Evolutionary conservation across 2,113 vertebrate species (phyloP).

Genomic region (Gallinago media): DNA sequence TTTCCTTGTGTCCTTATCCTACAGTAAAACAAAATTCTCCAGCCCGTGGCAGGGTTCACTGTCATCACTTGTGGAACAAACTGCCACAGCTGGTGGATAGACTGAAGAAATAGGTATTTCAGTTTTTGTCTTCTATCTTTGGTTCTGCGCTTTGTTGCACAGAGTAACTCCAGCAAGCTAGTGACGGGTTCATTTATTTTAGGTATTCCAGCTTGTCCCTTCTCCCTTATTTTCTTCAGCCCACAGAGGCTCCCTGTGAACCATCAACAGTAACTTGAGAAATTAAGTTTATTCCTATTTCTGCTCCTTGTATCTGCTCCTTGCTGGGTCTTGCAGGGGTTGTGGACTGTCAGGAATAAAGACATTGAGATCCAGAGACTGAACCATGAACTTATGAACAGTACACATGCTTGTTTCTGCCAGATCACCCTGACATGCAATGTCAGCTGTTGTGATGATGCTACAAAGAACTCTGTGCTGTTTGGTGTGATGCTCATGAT

Average conservation of each 20-base stretch:
- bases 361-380: not conserved
- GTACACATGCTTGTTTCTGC: not conserved
- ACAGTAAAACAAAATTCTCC: not conserved
- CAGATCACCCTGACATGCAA: rapidly evolving
- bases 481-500: not conserved
- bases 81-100: not conserved
- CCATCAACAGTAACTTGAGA: not conserved
- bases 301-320: not conserved
- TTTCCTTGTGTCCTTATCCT: not conserved
- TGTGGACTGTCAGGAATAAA: not conserved
- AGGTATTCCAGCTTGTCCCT: not conserved
- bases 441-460: not conserved
- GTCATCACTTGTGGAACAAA: not conserved
- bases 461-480: not conserved
- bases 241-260: not conserved
- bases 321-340: rapidly evolving
- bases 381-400: not conserved
- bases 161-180: not conserved
- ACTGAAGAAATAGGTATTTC: not conserved
- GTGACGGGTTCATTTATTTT: not conserved
- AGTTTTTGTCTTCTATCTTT: not conserved
- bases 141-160: not conserved
- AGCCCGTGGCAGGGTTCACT: not conserved
- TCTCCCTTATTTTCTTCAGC: not conserved
- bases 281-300: not conserved